Percentiles rank a stretch among this genome's conserved stretches.
phyloP scores from a whole-genome alignment of 2,888 invertebrate species.

The Margaritifera margaritifera region DNA sequence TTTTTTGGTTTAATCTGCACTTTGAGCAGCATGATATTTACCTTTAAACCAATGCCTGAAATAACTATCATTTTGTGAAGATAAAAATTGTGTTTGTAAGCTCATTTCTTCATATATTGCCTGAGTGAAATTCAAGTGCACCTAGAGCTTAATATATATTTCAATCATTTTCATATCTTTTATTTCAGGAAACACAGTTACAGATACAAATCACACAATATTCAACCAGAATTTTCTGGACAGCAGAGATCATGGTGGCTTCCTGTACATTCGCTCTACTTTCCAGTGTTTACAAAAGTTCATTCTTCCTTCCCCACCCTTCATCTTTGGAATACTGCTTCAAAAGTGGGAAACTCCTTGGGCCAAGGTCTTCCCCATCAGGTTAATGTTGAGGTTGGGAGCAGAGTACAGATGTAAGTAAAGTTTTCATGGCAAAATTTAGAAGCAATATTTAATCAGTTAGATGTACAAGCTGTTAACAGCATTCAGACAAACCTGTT shows the following conservation, averaged over 20 bases:
- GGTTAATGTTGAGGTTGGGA: conserved; percentile 85
- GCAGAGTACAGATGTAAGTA: conserved; percentile 83
- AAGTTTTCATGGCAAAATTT: no score
- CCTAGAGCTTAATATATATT: not conserved
- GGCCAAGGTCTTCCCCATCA: conserved; percentile 84
- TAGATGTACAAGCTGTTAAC: no score
- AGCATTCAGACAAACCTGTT: no score
- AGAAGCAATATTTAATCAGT: no score
- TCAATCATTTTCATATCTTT: not conserved
- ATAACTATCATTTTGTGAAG: no score
- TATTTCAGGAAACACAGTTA: conserved; percentile 80
- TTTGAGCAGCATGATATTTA: no score
- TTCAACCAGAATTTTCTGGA: conserved; percentile 75
- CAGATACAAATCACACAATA: conserved; percentile 82
- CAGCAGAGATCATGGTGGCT: conserved; percentile 78
- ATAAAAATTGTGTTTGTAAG: not conserved
- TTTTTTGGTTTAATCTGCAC: no score
- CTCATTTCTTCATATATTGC: not conserved
- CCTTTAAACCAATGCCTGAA: no score
- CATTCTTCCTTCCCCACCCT: conserved; percentile 83
- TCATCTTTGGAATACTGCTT: conserved; percentile 84
- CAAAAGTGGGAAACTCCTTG: conserved; percentile 87
- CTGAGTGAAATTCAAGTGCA: not conserved
- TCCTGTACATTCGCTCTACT: conserved; percentile 85
- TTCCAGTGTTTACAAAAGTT: conserved; percentile 87